Base-by-base conservation (phyloP, 2,888 invertebrate species). In the Embidobia sp. region DNA sequence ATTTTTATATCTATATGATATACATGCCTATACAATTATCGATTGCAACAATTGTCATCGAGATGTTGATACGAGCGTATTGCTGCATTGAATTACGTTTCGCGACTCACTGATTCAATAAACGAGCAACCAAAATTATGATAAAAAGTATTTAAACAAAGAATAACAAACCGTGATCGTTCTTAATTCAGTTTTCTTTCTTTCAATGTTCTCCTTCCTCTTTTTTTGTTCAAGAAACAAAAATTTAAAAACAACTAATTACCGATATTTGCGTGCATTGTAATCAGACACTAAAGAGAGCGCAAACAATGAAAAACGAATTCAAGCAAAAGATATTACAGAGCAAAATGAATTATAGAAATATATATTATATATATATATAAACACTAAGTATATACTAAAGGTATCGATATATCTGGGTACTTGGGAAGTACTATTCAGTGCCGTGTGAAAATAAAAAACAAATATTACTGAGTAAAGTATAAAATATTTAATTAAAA, bases 311-410 rank as follows among this genome's bases (percentile, higher is more conserved):
- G 35, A 48, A 18, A 31, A 40, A 22, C 11, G 42, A 63, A 81
- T 79, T 53, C 69, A 76, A 2, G 29, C 80, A n/a, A n/a, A n/a
- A n/a, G n/a, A n/a, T n/a, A n/a, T 82, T 29, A 29, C 29, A 29
- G 29, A 29, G n/a, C 5, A 29, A 29, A 83, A 84, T 84, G n/a
- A n/a, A n/a, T n/a, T n/a, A 44, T 51, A 66, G 19, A 53, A 26
- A 53, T 64, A 46, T 22, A 63, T 51, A 55, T 55, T 35, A 10
- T 40, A 13, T 31, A 31, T 51, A 40, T 26, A 49, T 18, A 40
- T 29, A 42, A 85, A 87, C 85, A 80, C 83, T 81, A 82, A 82
- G 79, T 69, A 64, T 49, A 55, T 48, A 27, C 42, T 55, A 69
- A 44, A 63, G 26, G 26, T 59, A 64, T 77, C 44, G 33, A 66